Percentiles rank a stretch among this genome's conserved stretches.
Evolutionary conservation across 2,797 vertebrate species (phyloP).

Genomic region (Sitta carolinensis): DNA sequence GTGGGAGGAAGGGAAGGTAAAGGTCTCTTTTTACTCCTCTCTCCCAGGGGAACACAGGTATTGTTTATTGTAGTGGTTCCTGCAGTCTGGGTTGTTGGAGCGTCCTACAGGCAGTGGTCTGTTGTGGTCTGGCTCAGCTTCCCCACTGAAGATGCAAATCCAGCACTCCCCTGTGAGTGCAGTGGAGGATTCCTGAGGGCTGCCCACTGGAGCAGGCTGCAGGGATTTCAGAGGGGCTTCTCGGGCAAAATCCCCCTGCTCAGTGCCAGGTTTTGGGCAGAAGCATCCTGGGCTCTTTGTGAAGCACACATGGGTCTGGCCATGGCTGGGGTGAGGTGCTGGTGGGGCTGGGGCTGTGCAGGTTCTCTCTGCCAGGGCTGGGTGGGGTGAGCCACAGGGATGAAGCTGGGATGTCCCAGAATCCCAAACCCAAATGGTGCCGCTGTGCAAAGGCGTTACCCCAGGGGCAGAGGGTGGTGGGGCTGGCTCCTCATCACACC

Average conservation of each 20-base stretch:
- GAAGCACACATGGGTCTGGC: rapidly evolving
- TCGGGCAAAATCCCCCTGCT: rapidly evolving
- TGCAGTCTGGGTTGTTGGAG: rapidly evolving
- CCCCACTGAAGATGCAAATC: background rate
- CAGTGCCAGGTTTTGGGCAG: background rate
- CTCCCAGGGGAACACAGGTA: background rate
- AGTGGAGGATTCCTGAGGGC: rapidly evolving
- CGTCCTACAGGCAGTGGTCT: rapidly evolving
- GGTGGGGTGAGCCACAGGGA: rapidly evolving
- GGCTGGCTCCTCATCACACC: background rate
- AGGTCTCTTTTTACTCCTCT: background rate
- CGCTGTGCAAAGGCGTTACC: background rate
- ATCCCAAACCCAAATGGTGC: too few species aligned
- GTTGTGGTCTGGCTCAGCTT: background rate
- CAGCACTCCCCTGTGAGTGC: rapidly evolving
- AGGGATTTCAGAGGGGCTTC: background rate
- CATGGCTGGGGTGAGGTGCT: background rate
- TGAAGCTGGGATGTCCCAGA: background rate
- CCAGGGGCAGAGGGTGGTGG: rapidly evolving
- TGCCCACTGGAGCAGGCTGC: background rate
- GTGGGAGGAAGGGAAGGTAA: background rate
- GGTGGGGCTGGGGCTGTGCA: background rate
- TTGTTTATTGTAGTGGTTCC: background rate
- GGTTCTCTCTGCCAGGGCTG: background rate
- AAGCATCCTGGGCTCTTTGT: rapidly evolving